phyloP scores from a whole-genome alignment of 2,113 vertebrate species.

The Sylvilagus bachmani region DNA sequence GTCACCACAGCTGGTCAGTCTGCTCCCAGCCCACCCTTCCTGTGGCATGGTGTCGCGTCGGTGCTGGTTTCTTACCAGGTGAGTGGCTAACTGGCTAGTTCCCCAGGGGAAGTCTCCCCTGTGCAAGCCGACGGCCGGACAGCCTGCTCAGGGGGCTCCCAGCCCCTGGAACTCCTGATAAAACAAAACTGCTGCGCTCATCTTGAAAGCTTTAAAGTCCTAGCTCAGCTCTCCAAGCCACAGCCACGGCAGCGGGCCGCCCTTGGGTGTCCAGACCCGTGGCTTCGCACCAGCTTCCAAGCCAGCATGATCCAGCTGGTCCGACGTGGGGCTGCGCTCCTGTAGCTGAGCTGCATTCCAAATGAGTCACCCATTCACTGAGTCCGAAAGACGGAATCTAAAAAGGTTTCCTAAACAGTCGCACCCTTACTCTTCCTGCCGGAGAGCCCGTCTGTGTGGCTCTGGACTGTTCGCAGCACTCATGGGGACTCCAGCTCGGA shows the following conservation, averaged over 20 bases:
- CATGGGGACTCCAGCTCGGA: neutral
- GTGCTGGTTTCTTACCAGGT: neutral
- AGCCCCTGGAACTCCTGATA: neutral
- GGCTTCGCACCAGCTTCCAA: neutral
- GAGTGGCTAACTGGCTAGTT: neutral
- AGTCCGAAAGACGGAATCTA: neutral
- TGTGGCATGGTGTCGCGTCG: neutral
- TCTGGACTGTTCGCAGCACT: neutral
- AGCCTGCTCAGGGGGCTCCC: too few species aligned
- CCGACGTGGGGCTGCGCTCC: neutral
- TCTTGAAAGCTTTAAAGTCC: neutral
- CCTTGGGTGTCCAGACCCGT: neutral
- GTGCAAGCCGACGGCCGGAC: too few species aligned
- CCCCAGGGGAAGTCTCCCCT: too few species aligned
- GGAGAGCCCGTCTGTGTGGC: neutral
- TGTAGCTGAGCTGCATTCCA: conserved; percentile 3
- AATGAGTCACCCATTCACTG: neutral
- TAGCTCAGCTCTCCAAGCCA: neutral
- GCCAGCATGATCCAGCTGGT: neutral
- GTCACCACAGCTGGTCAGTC: neutral
- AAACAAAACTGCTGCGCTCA: neutral
- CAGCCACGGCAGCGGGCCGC: neutral
- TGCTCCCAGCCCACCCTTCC: neutral
- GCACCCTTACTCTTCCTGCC: neutral
- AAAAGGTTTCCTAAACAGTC: neutral